Percentiles rank a stretch among this genome's conserved stretches.
phyloP scores from a whole-genome alignment of 2,113 vertebrate species.

The Craseonycteris thonglongyai region DNA sequence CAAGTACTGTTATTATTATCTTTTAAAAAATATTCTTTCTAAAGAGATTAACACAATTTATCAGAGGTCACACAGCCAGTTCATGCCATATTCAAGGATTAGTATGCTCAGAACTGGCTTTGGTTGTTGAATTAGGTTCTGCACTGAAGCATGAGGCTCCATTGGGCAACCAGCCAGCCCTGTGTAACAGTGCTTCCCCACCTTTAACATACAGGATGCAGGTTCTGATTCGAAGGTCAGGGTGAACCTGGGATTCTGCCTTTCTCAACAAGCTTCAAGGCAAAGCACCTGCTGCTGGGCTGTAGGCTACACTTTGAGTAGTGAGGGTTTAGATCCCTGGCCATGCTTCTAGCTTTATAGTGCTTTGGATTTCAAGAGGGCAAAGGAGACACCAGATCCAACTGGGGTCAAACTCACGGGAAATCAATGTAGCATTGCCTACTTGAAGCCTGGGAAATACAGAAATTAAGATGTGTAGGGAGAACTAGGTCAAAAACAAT shows the following conservation, averaged over 20 bases:
- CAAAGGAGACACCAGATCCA: not conserved
- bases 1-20: not conserved
- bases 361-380: not conserved
- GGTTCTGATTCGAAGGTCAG: not conserved
- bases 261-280: not conserved
- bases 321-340: not conserved
- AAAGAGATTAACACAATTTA: not conserved
- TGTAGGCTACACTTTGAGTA: not conserved
- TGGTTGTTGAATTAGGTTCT: not conserved
- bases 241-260: not conserved
- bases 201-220: not conserved
- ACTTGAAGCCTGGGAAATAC: not conserved
- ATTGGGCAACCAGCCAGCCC: not conserved
- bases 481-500: not conserved
- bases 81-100: not conserved
- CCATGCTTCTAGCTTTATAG: not conserved
- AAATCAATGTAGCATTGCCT: not conserved
- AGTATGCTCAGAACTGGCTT: not conserved
- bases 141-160: not conserved
- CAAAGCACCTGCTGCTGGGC: too few relatives aligned
- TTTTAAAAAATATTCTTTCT: not conserved
- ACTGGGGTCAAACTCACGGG: not conserved
- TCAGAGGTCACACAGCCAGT: not conserved
- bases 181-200: not conserved
- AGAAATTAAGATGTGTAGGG: not conserved